Percentiles rank a stretch among this genome's conserved stretches.
phyloP scores from a whole-genome alignment of 2,888 invertebrate species.

The Proisotoma minuta region DNA sequence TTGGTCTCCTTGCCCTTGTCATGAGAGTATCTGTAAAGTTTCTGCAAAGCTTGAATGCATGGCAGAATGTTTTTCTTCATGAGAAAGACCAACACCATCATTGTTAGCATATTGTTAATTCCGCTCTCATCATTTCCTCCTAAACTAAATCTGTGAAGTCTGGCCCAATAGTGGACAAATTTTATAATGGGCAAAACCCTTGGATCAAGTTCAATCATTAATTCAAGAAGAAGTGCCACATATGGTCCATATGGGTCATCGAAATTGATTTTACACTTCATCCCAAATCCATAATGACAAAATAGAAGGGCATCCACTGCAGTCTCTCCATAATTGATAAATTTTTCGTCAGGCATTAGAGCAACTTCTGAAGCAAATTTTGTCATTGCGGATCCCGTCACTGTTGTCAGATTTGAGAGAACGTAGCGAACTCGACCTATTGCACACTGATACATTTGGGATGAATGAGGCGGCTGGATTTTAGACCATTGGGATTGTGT shows the following conservation, averaged over 20 bases:
- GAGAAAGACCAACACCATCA: conserved; percentile 1
- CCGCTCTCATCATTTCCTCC: not conserved
- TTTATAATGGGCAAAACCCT: not conserved
- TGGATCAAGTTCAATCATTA: not conserved
- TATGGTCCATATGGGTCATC: not conserved
- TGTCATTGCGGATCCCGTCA: not conserved
- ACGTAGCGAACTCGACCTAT: not conserved
- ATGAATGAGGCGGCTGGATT: not conserved
- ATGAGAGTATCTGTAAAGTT: not conserved
- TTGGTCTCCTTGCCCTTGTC: not conserved
- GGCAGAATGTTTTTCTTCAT: conserved; percentile 4
- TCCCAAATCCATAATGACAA: not conserved
- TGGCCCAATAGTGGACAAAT: conserved; percentile 5
- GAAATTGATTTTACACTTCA: not conserved
- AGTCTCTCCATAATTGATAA: not conserved
- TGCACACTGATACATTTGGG: not conserved
- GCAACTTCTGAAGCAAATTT: not conserved
- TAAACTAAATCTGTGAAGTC: not conserved
- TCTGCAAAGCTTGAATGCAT: not conserved
- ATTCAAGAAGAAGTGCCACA: not conserved
- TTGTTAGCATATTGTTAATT: not conserved
- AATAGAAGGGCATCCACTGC: not conserved
- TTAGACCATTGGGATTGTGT: not conserved
- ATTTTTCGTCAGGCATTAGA: not conserved
- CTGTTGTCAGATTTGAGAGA: not conserved